Evolutionary conservation across 2,113 vertebrate genomes (phyloP).

Genomic region (Cariama cristata): DNA sequence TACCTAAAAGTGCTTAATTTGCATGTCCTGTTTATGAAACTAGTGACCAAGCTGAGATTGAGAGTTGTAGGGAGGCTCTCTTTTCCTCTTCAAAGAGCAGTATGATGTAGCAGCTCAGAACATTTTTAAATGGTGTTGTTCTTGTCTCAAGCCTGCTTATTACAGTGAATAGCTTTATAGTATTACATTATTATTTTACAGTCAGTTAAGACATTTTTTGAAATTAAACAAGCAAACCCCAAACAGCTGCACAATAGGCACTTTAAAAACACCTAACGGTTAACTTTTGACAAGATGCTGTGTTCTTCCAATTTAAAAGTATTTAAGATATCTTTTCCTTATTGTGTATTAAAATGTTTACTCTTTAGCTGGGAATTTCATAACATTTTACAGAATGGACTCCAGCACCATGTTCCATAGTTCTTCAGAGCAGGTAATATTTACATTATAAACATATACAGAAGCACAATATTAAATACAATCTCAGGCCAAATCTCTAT

Average conservation of each 20-base stretch:
- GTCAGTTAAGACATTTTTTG: background rate
- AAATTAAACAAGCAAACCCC: background rate
- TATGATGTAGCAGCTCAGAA: background rate
- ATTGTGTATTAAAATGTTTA: background rate
- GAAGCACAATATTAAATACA: rapidly evolving
- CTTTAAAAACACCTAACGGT: background rate
- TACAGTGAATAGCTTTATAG: background rate
- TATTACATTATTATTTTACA: background rate
- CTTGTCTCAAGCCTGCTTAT: background rate
- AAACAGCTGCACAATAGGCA: background rate
- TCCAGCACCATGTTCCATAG: background rate
- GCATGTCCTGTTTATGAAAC: background rate
- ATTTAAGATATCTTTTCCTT: background rate
- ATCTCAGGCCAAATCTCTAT: background rate
- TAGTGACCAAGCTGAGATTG: background rate
- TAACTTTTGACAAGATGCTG: background rate
- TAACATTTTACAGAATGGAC: background rate
- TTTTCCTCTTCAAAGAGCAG: background rate
- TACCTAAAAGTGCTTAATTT: background rate
- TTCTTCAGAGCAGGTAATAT: background rate
- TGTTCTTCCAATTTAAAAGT: background rate
- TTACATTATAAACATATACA: background rate
- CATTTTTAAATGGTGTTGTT: background rate
- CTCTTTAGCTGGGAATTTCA: background rate
- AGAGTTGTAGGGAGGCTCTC: background rate